A percentile compares a stretch with the other conserved stretches of the same genome.
phyloP scores from a whole-genome alignment of 2,113 vertebrate genomes.

The Proterorhinus semilunaris region DNA sequence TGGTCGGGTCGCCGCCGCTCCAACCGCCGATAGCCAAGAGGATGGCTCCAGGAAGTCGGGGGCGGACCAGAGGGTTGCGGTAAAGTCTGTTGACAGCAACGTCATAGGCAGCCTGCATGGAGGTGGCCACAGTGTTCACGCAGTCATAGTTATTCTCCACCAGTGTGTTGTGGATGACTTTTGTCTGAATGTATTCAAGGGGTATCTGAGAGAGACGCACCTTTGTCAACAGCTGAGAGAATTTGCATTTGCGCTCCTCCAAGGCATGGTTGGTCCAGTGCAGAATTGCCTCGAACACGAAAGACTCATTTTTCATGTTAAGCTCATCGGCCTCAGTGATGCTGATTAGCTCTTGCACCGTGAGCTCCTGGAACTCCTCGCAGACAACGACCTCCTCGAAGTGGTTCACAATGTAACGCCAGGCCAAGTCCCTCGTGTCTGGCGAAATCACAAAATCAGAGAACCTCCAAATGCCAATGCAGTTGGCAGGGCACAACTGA shows the following conservation, averaged over 20 bases:
- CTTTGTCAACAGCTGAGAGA: slow-evolving; percentile 30
- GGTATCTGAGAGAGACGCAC: slow-evolving; percentile 15
- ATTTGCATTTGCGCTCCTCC: too few relatives aligned
- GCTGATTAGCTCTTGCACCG: slow-evolving; percentile 41
- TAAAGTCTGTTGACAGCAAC: neutral
- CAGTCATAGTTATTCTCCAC: neutral
- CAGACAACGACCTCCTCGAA: too few relatives aligned
- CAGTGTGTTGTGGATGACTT: slow-evolving; percentile 15
- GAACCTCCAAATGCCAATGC: slow-evolving; percentile 74
- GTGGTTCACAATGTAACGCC: too few relatives aligned
- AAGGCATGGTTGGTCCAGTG: slow-evolving; percentile 5
- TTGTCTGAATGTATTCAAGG: neutral
- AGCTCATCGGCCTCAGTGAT: slow-evolving; percentile 70
- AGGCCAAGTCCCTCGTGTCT: too few relatives aligned
- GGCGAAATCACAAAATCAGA: too few relatives aligned
- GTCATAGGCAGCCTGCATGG: fast-evolving
- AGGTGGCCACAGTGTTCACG: fast-evolving
- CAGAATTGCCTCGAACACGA: slow-evolving; percentile 23
- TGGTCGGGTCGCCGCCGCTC: too few relatives aligned
- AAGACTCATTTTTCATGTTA: slow-evolving; percentile 23
- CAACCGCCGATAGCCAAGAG: too few relatives aligned
- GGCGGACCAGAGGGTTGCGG: neutral
- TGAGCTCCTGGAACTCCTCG: too few relatives aligned
- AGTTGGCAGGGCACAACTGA: slow-evolving; percentile 76
- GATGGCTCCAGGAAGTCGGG: too few relatives aligned